These are phyloP conservation scores for Poeciliopsis occidentalis DNA, from an alignment of 2,113 vertebrate species.

Conservation along the genomic window DNA sequence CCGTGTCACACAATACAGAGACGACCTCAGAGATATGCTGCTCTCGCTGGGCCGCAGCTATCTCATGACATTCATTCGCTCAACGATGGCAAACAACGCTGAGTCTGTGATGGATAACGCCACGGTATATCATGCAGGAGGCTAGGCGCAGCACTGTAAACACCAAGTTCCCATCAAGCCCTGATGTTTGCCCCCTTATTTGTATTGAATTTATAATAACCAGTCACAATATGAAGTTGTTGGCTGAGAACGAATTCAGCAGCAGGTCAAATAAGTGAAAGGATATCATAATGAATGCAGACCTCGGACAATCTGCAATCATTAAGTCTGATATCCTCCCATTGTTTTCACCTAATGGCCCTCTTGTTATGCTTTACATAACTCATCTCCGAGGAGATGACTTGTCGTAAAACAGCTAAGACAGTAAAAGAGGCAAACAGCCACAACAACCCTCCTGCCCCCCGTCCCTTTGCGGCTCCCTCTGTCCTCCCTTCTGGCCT, in stretches of 20 bases:
- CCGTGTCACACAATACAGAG: constrained; percentile 59
- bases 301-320: constrained; percentile 25
- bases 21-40: constrained; percentile 49
- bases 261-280: neutral
- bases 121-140: constrained; percentile 42
- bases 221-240: constrained; percentile 7
- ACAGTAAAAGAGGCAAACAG: constrained; percentile 38
- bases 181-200: neutral
- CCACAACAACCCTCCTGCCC: constrained; percentile 22
- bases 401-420: constrained; percentile 48
- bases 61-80: constrained; percentile 63
- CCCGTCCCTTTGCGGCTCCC: neutral
- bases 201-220: constrained; percentile 19
- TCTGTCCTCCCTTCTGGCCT: constrained; percentile 21
- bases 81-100: constrained; percentile 65
- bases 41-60: constrained; percentile 34
- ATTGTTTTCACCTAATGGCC: constrained; percentile 53
- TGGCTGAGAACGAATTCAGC: constrained; percentile 4
- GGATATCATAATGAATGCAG: constrained; percentile 21
- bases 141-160: constrained; percentile 15
- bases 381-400: constrained; percentile 49
- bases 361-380: constrained; percentile 43
- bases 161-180: constrained; percentile 52
- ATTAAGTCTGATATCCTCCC: constrained; percentile 37
- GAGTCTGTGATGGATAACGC: constrained; percentile 65